Percentiles rank a stretch among this genome's conserved stretches.
These are phyloP conservation scores for Epinotia ramella DNA, from an alignment of 2,888 invertebrate genomes.

Conservation along the genomic window DNA sequence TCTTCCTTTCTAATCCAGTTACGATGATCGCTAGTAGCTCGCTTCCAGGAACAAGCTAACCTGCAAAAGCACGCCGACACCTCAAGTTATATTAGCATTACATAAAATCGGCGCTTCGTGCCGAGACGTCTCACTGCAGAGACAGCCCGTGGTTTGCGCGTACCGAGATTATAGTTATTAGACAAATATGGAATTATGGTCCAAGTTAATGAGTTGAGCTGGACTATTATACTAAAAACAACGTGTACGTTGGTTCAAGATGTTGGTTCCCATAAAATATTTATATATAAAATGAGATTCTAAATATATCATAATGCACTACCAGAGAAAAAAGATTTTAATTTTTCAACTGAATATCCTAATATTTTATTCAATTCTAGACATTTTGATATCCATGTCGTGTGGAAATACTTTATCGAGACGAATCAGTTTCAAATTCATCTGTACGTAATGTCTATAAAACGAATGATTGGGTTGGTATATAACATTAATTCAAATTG, in stretches of 20 bases:
- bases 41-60: slow-evolving; percentile 29
- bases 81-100: slow-evolving; percentile 39
- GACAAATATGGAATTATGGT: slow-evolving; percentile 13
- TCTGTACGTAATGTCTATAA: background rate
- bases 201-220: slow-evolving; percentile 9
- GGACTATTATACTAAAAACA: slow-evolving; percentile 5
- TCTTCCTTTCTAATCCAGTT: slow-evolving; percentile 23
- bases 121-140: slow-evolving; percentile 23
- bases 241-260: background rate
- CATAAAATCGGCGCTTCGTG: slow-evolving; percentile 47
- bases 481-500: background rate
- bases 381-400: too few relatives aligned
- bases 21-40: slow-evolving; percentile 17
- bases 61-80: slow-evolving; percentile 22
- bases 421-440: background rate
- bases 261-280: background rate
- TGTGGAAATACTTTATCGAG: background rate
- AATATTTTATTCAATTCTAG: too few relatives aligned
- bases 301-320: too few relatives aligned
- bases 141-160: slow-evolving; percentile 28
- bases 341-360: too few relatives aligned
- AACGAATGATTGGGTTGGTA: background rate
- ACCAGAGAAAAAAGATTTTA: too few relatives aligned
- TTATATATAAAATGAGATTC: too few relatives aligned
- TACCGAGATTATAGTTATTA: slow-evolving; percentile 40